Conservation (phyloP, 2,888 invertebrate genomes). For the Meta bourneti region DNA sequence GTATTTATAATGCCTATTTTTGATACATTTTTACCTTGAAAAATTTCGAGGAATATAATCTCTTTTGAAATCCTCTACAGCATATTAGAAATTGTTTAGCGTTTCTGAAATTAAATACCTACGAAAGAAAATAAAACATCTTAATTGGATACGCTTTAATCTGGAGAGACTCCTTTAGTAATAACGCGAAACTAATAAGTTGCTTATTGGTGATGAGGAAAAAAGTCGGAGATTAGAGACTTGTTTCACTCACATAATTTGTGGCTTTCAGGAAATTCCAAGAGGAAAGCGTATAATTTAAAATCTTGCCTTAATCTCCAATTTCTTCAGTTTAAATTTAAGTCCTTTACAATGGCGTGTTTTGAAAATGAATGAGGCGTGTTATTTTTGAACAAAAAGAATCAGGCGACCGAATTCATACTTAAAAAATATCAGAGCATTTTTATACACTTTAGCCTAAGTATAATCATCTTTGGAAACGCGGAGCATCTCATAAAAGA, state of each 20-base stretch:
- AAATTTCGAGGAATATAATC: no score
- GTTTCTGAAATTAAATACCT: no score
- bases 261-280: background rate
- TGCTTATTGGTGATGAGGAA: background rate
- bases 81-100: no score
- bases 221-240: background rate
- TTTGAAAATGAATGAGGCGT: background rate
- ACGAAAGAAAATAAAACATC: background rate
- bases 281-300: background rate
- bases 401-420: no score
- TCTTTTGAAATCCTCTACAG: no score
- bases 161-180: background rate
- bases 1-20: no score
- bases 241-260: background rate
- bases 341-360: background rate
- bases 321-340: background rate
- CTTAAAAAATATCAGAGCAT: no score
- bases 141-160: background rate
- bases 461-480: no score
- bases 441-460: no score
- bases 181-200: background rate
- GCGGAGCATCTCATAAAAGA: no score
- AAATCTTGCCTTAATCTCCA: background rate
- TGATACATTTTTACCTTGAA: no score
- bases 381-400: background rate